Conservation (phyloP, 2,888 invertebrate species). For the Muschampia plurimacula region DNA sequence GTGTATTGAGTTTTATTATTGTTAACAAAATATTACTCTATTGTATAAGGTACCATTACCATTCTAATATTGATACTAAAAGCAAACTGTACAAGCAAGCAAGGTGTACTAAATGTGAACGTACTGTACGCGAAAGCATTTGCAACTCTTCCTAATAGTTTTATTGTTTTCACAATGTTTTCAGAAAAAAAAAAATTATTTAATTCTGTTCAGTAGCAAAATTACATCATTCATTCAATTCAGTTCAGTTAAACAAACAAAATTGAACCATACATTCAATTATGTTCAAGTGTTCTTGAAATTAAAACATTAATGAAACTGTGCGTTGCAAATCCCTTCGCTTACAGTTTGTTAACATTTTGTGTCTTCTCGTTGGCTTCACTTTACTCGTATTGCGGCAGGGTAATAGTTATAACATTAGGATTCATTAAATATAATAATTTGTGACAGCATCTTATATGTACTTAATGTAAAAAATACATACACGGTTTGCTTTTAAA, state of each 20-base stretch:
- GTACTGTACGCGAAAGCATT: not conserved
- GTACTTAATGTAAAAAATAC: conserved; percentile 58
- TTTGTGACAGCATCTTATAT: conserved; percentile 38
- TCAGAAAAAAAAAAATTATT: conserved; percentile 19
- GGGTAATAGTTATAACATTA: conserved; percentile 42
- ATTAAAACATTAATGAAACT: not conserved
- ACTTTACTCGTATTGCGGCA: conserved; percentile 43
- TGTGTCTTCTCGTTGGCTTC: not conserved
- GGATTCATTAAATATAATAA: conserved; percentile 26
- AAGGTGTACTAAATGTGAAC: not conserved
- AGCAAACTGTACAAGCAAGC: not conserved
- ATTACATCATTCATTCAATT: too few species aligned
- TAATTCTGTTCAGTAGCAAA: too few species aligned
- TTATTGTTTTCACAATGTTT: conserved; percentile 29
- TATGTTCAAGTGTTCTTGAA: not conserved
- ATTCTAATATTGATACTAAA: not conserved
- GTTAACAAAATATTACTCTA: not conserved
- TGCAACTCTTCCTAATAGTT: not conserved
- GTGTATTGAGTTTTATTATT: not conserved
- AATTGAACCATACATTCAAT: too few species aligned
- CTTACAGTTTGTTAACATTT: not conserved
- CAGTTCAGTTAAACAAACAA: too few species aligned
- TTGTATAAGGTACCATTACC: not conserved
- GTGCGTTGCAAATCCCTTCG: not conserved
- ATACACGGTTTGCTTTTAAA: conserved; percentile 56